phyloP scores from a whole-genome alignment of 2,113 vertebrate genomes.

The Polypterus bichir region DNA sequence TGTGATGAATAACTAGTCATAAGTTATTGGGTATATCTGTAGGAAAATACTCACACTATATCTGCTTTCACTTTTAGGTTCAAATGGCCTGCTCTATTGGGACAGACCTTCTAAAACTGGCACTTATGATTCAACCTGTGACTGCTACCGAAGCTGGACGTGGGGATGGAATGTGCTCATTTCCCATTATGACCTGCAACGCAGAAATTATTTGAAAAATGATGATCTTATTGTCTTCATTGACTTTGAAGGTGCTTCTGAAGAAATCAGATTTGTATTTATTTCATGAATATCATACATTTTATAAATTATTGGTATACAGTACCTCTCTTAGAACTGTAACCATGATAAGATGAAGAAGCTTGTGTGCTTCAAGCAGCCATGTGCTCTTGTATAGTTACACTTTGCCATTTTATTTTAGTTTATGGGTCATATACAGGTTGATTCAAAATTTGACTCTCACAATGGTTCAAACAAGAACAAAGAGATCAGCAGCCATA shows the following conservation, averaged over 20 bases:
- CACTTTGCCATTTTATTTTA: not conserved
- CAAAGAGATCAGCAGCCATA: too few relatives aligned
- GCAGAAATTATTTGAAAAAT: slow-evolving; percentile 47
- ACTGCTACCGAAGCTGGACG: slow-evolving; percentile 26
- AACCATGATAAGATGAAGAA: too few relatives aligned
- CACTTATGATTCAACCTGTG: slow-evolving; percentile 18
- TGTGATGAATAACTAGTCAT: too few relatives aligned
- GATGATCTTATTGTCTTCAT: slow-evolving; percentile 51
- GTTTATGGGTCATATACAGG: too few relatives aligned
- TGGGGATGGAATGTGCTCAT: slow-evolving; percentile 41
- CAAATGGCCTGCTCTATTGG: slow-evolving; percentile 30
- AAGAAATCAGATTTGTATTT: not conserved
- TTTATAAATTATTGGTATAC: too few relatives aligned
- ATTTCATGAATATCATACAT: not conserved
- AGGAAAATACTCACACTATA: too few relatives aligned
- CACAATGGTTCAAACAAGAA: too few relatives aligned
- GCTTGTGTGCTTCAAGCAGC: too few relatives aligned
- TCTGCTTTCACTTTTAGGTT: slow-evolving; percentile 17
- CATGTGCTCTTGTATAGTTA: too few relatives aligned
- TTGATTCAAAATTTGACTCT: too few relatives aligned
- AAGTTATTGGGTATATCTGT: too few relatives aligned
- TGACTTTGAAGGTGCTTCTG: slow-evolving; percentile 42
- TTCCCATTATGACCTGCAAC: slow-evolving; percentile 43
- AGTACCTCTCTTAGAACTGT: too few relatives aligned
- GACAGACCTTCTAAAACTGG: slow-evolving; percentile 43